A percentile compares a stretch with the other conserved stretches of the same genome.
phyloP scores from a whole-genome alignment of 1,140 invertebrate genomes.

The Rhizoglyphus robini region DNA sequence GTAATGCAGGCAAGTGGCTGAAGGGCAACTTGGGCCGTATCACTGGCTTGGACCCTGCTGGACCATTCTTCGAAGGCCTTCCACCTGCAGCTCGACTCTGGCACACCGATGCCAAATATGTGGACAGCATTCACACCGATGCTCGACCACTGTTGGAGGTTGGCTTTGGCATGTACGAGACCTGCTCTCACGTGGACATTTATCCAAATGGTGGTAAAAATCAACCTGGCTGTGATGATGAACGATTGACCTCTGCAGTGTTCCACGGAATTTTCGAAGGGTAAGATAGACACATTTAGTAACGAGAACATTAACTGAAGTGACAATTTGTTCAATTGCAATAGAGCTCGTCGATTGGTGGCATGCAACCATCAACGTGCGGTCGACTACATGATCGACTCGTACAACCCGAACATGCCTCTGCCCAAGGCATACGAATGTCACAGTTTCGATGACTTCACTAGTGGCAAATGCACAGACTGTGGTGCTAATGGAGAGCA shows the following conservation, averaged over 20 bases:
- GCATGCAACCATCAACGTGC: constrained; percentile 75
- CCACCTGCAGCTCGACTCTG: constrained; percentile 64
- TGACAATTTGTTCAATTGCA: neutral
- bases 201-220: constrained; percentile 55
- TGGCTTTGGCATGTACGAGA: constrained; percentile 27
- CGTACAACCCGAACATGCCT: constrained; percentile 41
- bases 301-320: too few species aligned
- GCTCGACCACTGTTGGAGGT: constrained; percentile 41
- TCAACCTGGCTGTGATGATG: constrained; percentile 55
- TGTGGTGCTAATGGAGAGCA: constrained; percentile 24
- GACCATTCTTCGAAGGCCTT: constrained; percentile 51
- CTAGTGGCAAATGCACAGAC: constrained; percentile 26
- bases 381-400: constrained; percentile 64
- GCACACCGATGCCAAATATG: constrained; percentile 68
- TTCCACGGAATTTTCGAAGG: constrained; percentile 36
- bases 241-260: constrained; percentile 30
- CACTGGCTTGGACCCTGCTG: constrained; percentile 68
- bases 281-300: too few species aligned
- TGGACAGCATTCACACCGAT: constrained; percentile 73
- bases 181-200: constrained; percentile 52
- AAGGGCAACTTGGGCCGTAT: constrained; percentile 33
- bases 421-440: constrained; percentile 25
- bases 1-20: constrained; percentile 33
- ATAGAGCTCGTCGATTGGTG: constrained; percentile 35
- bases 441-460: constrained; percentile 24